These are phyloP conservation scores for Lasioglossum baleicum DNA, from an alignment of 1,140 invertebrate genomes.

Conservation along the genomic window DNA sequence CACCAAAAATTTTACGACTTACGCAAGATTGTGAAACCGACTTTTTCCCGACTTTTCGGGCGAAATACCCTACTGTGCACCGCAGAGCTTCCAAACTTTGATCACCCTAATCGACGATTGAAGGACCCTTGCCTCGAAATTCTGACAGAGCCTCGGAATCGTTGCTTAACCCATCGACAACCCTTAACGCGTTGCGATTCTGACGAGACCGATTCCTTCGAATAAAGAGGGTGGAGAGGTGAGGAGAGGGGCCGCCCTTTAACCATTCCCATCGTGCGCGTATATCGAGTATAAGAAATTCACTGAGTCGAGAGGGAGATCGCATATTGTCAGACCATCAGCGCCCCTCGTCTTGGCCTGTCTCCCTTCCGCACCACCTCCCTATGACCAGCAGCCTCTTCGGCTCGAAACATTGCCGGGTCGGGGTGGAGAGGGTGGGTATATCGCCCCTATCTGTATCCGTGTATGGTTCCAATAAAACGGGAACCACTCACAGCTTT, in stretches of 20 bases:
- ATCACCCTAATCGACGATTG: not conserved
- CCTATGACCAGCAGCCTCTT: constrained; percentile 43
- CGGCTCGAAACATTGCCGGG: constrained; percentile 32
- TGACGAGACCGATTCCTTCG: constrained; percentile 14
- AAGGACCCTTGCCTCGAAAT: no score
- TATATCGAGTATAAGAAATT: constrained; percentile 62
- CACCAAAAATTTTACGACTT: no score
- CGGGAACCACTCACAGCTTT: constrained; percentile 79
- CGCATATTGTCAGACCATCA: constrained; percentile 74
- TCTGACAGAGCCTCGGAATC: not conserved
- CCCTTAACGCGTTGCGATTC: not conserved
- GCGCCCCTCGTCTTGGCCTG: constrained; percentile 47
- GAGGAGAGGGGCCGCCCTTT: not conserved
- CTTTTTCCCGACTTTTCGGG: no score
- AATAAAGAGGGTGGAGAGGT: not conserved
- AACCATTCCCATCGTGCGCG: constrained; percentile 37
- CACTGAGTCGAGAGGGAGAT: constrained; percentile 64
- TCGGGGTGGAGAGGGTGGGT: constrained; percentile 20
- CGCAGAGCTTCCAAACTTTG: not conserved
- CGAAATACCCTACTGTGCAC: no score
- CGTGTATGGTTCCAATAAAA: constrained; percentile 80
- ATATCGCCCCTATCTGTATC: constrained; percentile 72
- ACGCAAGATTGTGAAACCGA: no score
- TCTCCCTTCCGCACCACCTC: constrained; percentile 29
- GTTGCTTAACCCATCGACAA: constrained; percentile 6